Evolutionary conservation across 2,113 vertebrate genomes (phyloP), one percentile per base, ranked within the genome.

Genomic region (Sylvilagus bachmani): DNA sequence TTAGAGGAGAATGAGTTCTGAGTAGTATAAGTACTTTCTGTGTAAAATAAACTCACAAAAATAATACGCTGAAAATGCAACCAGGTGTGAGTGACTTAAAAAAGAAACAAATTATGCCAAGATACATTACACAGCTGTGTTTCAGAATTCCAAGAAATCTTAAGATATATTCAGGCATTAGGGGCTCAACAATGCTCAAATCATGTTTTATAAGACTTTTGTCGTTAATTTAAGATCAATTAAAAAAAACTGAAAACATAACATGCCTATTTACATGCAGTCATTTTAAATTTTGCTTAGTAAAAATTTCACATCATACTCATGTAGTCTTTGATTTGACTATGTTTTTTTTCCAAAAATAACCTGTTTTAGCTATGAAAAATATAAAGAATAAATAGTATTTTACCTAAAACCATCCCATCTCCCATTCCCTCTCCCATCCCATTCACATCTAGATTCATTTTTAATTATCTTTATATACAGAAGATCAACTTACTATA

Each of bases 1-100:
- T 97, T 97, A 85, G 78, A 93, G 33, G 74, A 31, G 74, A 27
- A 95, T 82, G 66, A 95, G 71, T 97, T 98, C 83, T 83, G 77
- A 92, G 88, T 94, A 66, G 51, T 77, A 88, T 95, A 95, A 96
- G 44, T 78, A 81, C 80, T 77, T 96, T 95, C n/a, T 95, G 86
- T 49, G 44, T 95, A 95, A 90, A 94, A 79, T 70, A 96, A 97
- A 94, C 81, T 66, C 74, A 93, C 31, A 91, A 95, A 92, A 79
- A 92, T 27, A 95, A 33, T 51, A 80, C 51, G 33, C 84, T 92
- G 86, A 95, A 97, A 97, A 93, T 82, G 85, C 22, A 96, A 95
- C 71, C 95, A 96, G 93, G 95, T 96, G 81, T 95, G 62, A 89
- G 67, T 81, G 27, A 67, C 55, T 90, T 96, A 77, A 73, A 83